Evolutionary conservation across 2,113 vertebrate genomes (phyloP).

Genomic region (Triplophysa siluroides): DNA sequence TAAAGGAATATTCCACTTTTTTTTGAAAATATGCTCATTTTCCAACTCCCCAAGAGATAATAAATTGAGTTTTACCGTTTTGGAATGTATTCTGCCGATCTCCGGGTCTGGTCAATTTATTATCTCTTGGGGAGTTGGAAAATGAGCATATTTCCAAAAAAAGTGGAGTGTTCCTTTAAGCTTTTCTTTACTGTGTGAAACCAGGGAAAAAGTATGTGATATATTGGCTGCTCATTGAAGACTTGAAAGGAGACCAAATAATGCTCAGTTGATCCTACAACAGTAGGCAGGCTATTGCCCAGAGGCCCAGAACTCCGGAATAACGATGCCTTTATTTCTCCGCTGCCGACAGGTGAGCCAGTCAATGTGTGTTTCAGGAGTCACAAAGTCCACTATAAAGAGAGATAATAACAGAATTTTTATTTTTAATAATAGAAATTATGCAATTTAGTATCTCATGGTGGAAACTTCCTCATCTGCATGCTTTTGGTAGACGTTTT

Average conservation of each 20-base stretch:
- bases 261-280: slow-evolving; percentile 30
- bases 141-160: too few species aligned
- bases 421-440: too few species aligned
- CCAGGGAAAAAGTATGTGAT: slow-evolving; percentile 23
- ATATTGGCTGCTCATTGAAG: slow-evolving; percentile 28
- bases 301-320: background rate
- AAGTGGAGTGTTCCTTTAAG: too few species aligned
- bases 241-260: slow-evolving; percentile 34
- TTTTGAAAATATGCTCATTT: too few species aligned
- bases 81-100: too few species aligned
- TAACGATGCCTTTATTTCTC: background rate
- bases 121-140: too few species aligned
- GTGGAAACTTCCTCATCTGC: too few species aligned
- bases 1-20: too few species aligned
- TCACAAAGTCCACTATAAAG: background rate
- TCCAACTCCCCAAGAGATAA: too few species aligned
- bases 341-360: slow-evolving; percentile 1
- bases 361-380: background rate
- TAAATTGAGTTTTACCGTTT: too few species aligned
- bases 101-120: too few species aligned
- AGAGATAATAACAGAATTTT: background rate
- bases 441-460: background rate
- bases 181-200: slow-evolving; percentile 45
- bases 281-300: slow-evolving; percentile 4
- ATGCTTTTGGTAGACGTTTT: too few species aligned